phyloP scores from a whole-genome alignment of 2,797 vertebrate genomes.

The Selene dorsalis region DNA sequence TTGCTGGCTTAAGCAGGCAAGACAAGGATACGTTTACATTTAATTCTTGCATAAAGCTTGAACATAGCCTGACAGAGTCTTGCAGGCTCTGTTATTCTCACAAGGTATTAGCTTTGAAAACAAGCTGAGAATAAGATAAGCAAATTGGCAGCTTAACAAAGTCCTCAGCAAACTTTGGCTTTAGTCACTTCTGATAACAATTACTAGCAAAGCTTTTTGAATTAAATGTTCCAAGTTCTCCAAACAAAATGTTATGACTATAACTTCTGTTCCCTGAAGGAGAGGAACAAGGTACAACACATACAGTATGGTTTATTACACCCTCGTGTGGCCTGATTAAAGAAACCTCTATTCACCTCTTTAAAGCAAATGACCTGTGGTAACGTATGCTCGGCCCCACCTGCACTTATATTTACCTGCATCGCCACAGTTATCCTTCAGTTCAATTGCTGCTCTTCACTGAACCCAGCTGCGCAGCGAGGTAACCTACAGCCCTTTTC shows the following conservation, averaged over 20 bases:
- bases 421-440: too few species aligned
- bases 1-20: constrained; percentile 29
- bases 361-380: too few species aligned
- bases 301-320: too few species aligned
- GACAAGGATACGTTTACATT: constrained; percentile 24
- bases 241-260: not conserved
- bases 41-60: constrained; percentile 31
- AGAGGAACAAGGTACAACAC: too few species aligned
- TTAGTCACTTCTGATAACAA: not conserved
- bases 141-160: constrained; percentile 1
- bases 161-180: constrained; percentile 14
- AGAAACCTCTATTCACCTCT: too few species aligned
- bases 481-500: too few species aligned
- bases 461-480: too few species aligned
- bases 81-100: constrained; percentile 11
- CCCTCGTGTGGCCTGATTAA: too few species aligned
- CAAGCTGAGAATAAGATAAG: constrained; percentile 9
- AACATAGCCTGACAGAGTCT: constrained; percentile 22
- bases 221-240: constrained; percentile 15
- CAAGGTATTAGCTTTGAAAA: constrained; percentile 10
- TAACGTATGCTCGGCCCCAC: too few species aligned
- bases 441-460: too few species aligned
- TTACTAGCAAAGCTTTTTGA: not conserved
- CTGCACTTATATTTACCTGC: too few species aligned
- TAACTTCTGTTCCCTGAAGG: too few species aligned